A percentile compares a stretch with the other conserved stretches of the same genome.
These are phyloP conservation scores for Cairina moschata DNA, from an alignment of 2,113 vertebrate genomes.

Conservation along the genomic window DNA sequence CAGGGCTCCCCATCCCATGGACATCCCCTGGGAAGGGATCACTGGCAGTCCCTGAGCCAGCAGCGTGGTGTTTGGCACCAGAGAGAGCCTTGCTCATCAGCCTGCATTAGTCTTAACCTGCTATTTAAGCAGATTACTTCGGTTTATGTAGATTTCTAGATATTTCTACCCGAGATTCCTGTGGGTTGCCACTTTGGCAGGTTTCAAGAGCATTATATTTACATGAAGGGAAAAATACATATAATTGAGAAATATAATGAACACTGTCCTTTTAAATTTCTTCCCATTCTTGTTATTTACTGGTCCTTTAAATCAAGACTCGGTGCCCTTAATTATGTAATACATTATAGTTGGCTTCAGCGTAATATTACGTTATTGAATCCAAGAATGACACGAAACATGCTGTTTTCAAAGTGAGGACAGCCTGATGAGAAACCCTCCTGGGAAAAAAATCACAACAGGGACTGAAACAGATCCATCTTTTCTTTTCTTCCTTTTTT, in stretches of 20 bases:
- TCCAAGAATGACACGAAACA: constrained; percentile 40
- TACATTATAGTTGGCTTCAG: neutral
- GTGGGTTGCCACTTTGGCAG: neutral
- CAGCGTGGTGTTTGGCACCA: neutral
- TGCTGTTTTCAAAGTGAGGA: constrained; percentile 40
- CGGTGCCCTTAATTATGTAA: constrained; percentile 66
- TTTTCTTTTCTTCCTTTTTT: neutral
- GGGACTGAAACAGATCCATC: neutral
- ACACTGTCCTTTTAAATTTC: constrained; percentile 24
- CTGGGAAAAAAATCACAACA: neutral
- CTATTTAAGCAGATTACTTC: neutral
- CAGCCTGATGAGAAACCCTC: constrained; percentile 53
- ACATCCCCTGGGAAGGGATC: neutral
- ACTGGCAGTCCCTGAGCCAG: neutral
- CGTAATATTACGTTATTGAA: constrained; percentile 1
- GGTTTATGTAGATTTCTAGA: neutral
- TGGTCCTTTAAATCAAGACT: constrained; percentile 34
- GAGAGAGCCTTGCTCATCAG: neutral
- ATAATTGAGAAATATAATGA: neutral
- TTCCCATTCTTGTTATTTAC: constrained; percentile 28
- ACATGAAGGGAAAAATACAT: neutral
- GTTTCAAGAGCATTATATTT: constrained; percentile 22
- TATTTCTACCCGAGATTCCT: neutral
- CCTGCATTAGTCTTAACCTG: neutral
- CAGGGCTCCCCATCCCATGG: neutral